Evolutionary conservation across 92 coral and sea anemone species (phyloP).

Genomic region (Meandrina meandrites): DNA sequence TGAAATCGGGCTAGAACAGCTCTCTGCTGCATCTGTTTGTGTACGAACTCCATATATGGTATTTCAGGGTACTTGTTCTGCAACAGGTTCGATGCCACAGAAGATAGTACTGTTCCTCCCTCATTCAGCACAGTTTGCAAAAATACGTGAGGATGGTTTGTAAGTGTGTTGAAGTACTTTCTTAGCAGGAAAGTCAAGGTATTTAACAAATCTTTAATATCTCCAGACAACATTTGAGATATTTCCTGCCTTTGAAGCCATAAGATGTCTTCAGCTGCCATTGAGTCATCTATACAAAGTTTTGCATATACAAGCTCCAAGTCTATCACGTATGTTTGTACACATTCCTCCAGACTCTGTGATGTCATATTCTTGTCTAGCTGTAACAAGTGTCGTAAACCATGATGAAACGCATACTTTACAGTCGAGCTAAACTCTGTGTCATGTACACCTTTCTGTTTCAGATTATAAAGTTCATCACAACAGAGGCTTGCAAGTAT

Average conservation of each 20-base stretch:
- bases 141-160: background rate
- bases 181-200: background rate
- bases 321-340: background rate
- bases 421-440: background rate
- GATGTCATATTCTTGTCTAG: background rate
- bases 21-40: background rate
- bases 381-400: too few species aligned
- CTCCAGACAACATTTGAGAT: background rate
- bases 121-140: slow-evolving; percentile 6
- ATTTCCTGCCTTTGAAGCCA: too few species aligned
- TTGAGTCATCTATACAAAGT: too few species aligned
- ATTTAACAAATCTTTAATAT: background rate
- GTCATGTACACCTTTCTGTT: background rate
- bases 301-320: too few species aligned
- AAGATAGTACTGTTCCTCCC: slow-evolving; percentile 17
- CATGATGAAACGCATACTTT: too few species aligned
- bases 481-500: slow-evolving; percentile 48
- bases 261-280: too few species aligned
- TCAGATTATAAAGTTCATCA: slow-evolving; percentile 20
- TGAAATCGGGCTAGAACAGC: slow-evolving; percentile 7
- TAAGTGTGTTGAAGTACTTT: background rate
- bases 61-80: slow-evolving; percentile 25
- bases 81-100: slow-evolving; percentile 7
- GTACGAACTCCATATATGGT: slow-evolving; percentile 13
- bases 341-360: background rate